phyloP scores from a whole-genome alignment of 2,888 invertebrate genomes.

The Pogonocherus hispidulus region DNA sequence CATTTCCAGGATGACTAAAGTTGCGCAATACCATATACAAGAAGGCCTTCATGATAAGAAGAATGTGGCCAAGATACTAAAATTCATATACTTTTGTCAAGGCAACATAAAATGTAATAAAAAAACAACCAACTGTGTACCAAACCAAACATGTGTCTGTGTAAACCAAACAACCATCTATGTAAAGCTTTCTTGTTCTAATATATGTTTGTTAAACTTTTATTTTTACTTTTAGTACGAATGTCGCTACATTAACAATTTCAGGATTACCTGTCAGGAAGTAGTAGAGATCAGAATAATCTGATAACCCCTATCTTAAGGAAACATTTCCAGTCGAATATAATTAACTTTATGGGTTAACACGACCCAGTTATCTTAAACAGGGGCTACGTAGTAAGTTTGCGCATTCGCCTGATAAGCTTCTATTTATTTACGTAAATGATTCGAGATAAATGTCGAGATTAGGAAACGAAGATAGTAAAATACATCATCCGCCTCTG shows the following conservation, averaged over 20 bases:
- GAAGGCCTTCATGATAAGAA: no score
- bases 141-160: no score
- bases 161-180: no score
- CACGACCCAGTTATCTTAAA: conserved; percentile 4
- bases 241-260: background rate
- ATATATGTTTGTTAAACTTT: no score
- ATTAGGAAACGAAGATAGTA: background rate
- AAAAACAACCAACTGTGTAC: no score
- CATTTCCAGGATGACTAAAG: no score
- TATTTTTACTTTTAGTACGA: no score
- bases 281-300: conserved; percentile 10
- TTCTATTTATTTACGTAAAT: background rate
- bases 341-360: conserved; percentile 11
- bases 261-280: background rate
- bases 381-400: background rate
- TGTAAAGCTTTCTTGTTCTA: no score
- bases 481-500: background rate
- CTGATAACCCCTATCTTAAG: conserved; percentile 13
- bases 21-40: no score
- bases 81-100: no score
- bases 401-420: background rate
- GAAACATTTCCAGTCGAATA: conserved; percentile 9
- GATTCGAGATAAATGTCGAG: background rate
- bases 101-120: no score
- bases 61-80: no score